These are phyloP conservation scores for Notiomystis cincta DNA, from an alignment of 2,113 vertebrate genomes.

Conservation along the genomic window DNA sequence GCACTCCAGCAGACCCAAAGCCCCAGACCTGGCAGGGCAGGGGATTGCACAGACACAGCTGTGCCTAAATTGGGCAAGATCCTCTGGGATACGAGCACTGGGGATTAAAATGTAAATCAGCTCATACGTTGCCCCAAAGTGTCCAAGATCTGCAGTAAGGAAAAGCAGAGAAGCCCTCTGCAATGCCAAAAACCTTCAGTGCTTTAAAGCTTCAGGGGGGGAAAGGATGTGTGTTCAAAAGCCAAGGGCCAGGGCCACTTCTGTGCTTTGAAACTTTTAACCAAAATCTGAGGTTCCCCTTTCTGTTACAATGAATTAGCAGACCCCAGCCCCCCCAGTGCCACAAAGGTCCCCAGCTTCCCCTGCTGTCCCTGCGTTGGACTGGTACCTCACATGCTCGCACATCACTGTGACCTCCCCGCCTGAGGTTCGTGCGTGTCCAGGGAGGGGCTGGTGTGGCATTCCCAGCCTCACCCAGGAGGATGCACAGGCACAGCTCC, in stretches of 20 bases:
- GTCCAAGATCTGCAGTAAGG: rapidly evolving
- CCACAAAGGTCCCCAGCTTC: background rate
- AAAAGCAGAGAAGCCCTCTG: background rate
- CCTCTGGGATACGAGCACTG: background rate
- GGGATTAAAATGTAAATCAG: background rate
- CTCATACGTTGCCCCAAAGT: rapidly evolving
- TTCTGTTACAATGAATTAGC: background rate
- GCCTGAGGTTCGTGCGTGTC: background rate
- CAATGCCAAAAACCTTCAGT: background rate
- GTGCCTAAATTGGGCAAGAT: background rate
- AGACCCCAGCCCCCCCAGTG: background rate
- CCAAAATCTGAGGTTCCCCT: background rate
- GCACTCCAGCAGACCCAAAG: background rate
- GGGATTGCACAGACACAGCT: background rate
- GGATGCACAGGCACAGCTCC: background rate
- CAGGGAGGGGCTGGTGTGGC: background rate
- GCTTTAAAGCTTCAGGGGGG: background rate
- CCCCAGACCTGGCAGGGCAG: background rate
- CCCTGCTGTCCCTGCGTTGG: background rate
- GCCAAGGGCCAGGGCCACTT: background rate
- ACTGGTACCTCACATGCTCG: background rate
- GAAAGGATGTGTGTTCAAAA: background rate
- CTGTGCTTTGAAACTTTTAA: background rate
- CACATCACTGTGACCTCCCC: background rate
- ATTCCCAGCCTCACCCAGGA: background rate